phyloP scores from a whole-genome alignment of 2,113 vertebrate species.

The Setophaga coronata region DNA sequence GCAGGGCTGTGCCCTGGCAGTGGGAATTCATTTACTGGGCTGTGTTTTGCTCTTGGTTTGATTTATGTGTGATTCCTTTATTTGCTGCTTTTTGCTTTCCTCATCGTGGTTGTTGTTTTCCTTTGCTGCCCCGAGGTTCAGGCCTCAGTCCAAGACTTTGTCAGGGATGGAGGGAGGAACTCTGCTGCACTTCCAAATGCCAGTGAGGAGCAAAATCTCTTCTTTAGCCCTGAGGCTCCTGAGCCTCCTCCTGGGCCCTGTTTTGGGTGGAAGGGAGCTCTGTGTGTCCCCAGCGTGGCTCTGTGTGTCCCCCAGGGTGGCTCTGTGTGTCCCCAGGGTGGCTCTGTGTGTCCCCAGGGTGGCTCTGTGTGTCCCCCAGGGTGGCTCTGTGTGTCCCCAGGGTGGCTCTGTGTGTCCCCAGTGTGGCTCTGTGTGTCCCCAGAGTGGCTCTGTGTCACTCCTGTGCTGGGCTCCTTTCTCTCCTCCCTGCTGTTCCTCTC shows the following conservation, averaged over 20 bases:
- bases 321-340: neutral
- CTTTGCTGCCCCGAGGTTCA: neutral
- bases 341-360: too few relatives aligned
- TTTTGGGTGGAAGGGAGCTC: neutral
- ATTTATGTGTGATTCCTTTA: neutral
- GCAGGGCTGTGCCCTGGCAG: neutral
- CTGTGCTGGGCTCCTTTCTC: accelerated
- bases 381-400: neutral
- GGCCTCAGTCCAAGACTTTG: neutral
- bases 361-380: neutral
- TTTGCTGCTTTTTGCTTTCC: neutral
- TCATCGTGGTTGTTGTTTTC: neutral
- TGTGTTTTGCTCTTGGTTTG: neutral
- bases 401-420: neutral
- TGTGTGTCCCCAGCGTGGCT: neutral
- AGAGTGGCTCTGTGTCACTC: neutral
- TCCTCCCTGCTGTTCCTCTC: neutral
- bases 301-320: neutral
- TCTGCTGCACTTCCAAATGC: neutral
- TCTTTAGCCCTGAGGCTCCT: neutral
- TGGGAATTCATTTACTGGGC: neutral
- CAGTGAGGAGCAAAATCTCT: neutral
- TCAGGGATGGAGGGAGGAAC: neutral
- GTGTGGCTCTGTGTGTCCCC: neutral
- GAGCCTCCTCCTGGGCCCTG: neutral